Percentiles rank a stretch among this genome's conserved stretches.
These are phyloP conservation scores for Ypsolopha sequella DNA, from an alignment of 2,888 invertebrate genomes.

Conservation along the genomic window DNA sequence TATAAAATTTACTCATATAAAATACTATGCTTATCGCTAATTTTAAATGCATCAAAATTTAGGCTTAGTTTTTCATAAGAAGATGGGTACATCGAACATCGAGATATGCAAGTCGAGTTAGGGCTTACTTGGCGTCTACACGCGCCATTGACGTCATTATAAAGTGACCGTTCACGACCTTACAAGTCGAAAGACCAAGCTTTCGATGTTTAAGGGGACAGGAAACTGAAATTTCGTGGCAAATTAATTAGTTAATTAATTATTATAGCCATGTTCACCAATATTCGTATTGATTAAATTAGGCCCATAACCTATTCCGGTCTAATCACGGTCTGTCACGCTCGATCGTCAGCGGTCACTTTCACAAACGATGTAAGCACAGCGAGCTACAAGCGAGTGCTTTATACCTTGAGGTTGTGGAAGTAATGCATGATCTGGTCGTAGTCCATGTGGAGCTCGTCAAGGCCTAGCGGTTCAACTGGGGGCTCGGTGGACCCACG, in stretches of 20 bases:
- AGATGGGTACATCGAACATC: conserved; percentile 36
- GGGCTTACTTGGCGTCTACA: too few relatives aligned
- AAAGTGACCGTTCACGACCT: too few relatives aligned
- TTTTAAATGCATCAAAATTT: conserved; percentile 64
- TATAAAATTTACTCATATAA: conserved; percentile 61
- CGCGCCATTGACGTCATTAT: too few relatives aligned
- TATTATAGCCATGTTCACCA: too few relatives aligned
- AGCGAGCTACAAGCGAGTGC: neutral
- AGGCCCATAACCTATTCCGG: too few relatives aligned
- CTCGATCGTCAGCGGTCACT: too few relatives aligned
- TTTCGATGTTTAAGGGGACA: too few relatives aligned
- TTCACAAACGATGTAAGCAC: conserved; percentile 18
- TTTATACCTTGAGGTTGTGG: conserved; percentile 93
- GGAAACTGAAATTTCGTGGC: too few relatives aligned
- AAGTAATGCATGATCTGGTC: conserved; percentile 98
- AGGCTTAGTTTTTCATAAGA: conserved; percentile 63
- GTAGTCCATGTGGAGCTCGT: conserved; percentile 95
- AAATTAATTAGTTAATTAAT: too few relatives aligned
- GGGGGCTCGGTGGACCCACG: conserved; percentile 47
- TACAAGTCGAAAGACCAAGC: too few relatives aligned
- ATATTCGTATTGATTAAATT: too few relatives aligned
- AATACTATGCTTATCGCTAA: conserved; percentile 46
- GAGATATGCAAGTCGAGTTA: conserved; percentile 24
- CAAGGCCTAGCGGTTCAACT: conserved; percentile 77
- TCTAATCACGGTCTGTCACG: neutral